These are phyloP conservation scores for Thereva unica DNA, from an alignment of 2,888 invertebrate species.

Conservation along the genomic window DNA sequence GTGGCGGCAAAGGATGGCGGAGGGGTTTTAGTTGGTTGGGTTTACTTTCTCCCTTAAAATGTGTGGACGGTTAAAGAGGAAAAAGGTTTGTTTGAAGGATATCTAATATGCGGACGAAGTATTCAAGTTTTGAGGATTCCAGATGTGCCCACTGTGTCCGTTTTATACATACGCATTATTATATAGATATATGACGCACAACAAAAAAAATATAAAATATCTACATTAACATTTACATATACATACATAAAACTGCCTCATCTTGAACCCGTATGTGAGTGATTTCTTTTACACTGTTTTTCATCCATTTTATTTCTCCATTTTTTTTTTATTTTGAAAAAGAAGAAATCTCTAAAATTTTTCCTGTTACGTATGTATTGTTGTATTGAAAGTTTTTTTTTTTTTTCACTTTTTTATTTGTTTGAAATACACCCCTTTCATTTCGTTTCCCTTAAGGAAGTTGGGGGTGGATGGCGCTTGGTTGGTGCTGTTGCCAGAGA, in stretches of 20 bases:
- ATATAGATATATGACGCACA: not conserved
- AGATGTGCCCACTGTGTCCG: slow-evolving; percentile 32
- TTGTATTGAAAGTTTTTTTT: slow-evolving; percentile 28
- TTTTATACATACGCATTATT: slow-evolving; percentile 5
- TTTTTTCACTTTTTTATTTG: slow-evolving; percentile 10
- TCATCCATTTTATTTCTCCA: too few species aligned
- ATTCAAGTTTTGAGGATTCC: slow-evolving; percentile 13
- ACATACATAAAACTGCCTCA: slow-evolving; percentile 9
- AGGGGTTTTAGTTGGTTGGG: too few species aligned
- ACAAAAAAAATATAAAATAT: slow-evolving; percentile 4
- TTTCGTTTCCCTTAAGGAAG: slow-evolving; percentile 5
- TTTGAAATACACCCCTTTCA: slow-evolving; percentile 14
- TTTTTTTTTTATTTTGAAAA: slow-evolving; percentile 17
- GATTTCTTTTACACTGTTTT: slow-evolving; percentile 23
- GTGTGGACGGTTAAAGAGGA: slow-evolving; percentile 14
- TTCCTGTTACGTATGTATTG: slow-evolving; percentile 1
- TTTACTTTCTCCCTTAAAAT: not conserved
- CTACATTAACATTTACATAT: slow-evolving; percentile 9
- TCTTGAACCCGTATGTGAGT: slow-evolving; percentile 6
- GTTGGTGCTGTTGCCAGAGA: not conserved
- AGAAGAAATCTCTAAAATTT: slow-evolving; percentile 6
- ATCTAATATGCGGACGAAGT: slow-evolving; percentile 3
- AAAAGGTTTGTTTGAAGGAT: slow-evolving; percentile 12
- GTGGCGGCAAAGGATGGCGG: too few species aligned
- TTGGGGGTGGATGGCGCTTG: not conserved